Conservation (phyloP, 2,113 vertebrate species). For the Rhinichthys klamathensis region DNA sequence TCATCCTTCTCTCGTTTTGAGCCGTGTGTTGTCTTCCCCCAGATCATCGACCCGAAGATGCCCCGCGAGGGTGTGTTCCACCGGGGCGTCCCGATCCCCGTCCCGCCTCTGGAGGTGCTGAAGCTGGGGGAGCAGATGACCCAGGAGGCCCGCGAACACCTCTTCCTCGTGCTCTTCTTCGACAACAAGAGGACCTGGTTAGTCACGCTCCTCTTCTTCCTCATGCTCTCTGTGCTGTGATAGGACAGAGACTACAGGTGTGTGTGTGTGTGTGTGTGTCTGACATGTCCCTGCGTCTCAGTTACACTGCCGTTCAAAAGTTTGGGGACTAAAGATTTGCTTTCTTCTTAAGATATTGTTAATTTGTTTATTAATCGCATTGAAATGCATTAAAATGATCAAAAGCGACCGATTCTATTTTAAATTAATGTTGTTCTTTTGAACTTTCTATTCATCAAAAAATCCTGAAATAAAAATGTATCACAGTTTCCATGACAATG, state of each 20-base stretch:
- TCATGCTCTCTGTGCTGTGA: not conserved
- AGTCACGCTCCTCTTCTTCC: slow-evolving; percentile 60
- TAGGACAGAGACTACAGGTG: not conserved
- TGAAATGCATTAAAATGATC: too few species aligned
- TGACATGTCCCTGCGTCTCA: too few species aligned
- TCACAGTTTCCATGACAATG: too few species aligned
- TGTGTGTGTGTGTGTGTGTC: too few species aligned
- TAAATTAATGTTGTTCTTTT: too few species aligned
- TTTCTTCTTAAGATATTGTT: too few species aligned
- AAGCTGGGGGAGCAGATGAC: slow-evolving; percentile 99
- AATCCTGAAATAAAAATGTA: too few species aligned
- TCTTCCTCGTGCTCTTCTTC: slow-evolving; percentile 98
- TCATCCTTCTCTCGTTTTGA: not conserved
- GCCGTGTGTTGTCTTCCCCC: slow-evolving; percentile 9
- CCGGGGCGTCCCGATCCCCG: slow-evolving; percentile 94
- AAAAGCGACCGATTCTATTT: too few species aligned
- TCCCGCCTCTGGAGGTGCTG: slow-evolving; percentile 94
- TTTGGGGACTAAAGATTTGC: too few species aligned
- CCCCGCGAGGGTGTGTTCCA: slow-evolving; percentile 98
- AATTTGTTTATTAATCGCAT: too few species aligned
- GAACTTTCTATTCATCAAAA: too few species aligned
- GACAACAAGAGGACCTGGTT: slow-evolving; percentile 99
- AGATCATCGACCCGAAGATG: slow-evolving; percentile 99
- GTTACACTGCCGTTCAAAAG: too few species aligned
- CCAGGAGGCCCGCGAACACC: slow-evolving; percentile 96